Percentiles rank a stretch among this genome's conserved stretches.
phyloP scores from a whole-genome alignment of 2,113 vertebrate genomes.

The Porphyrio hochstetteri region DNA sequence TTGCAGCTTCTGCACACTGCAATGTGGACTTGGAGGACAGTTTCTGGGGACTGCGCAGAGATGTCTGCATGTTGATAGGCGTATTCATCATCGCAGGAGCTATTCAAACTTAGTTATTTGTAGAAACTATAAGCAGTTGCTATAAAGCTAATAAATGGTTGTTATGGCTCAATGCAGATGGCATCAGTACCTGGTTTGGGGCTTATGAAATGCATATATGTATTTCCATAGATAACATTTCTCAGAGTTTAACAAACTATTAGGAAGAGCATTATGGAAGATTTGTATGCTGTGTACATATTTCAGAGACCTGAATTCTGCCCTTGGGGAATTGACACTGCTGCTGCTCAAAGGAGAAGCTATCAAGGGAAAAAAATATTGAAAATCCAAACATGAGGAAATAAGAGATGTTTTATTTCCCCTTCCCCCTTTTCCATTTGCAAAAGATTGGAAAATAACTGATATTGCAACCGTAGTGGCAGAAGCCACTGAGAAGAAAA shows the following conservation, averaged over 20 bases:
- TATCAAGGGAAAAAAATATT: constrained; percentile 60
- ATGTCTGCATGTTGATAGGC: neutral
- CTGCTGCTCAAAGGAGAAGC: constrained; percentile 53
- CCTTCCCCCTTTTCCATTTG: constrained; percentile 30
- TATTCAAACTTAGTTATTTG: neutral
- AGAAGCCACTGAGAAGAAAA: constrained; percentile 21
- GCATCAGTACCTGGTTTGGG: neutral
- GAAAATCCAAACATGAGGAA: constrained; percentile 49
- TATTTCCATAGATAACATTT: constrained; percentile 31
- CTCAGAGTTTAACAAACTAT: constrained; percentile 58
- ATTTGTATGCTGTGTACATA: constrained; percentile 59
- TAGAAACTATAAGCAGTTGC: neutral
- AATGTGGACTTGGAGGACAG: accelerated
- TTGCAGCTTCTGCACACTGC: neutral
- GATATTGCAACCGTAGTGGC: neutral
- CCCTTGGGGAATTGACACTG: constrained; percentile 50
- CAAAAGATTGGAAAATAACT: constrained; percentile 57
- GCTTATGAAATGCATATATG: constrained; percentile 36
- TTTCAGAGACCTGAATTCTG: constrained; percentile 51
- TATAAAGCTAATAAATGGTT: neutral
- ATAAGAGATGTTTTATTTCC: constrained; percentile 49
- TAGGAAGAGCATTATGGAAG: constrained; percentile 12
- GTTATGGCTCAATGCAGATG: neutral
- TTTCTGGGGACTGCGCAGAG: neutral
- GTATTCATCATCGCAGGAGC: neutral